Percentiles rank a stretch among this genome's conserved stretches.
Evolutionary conservation across 2,797 vertebrate species (phyloP).

Genomic region (Cephalopachus bancanus): DNA sequence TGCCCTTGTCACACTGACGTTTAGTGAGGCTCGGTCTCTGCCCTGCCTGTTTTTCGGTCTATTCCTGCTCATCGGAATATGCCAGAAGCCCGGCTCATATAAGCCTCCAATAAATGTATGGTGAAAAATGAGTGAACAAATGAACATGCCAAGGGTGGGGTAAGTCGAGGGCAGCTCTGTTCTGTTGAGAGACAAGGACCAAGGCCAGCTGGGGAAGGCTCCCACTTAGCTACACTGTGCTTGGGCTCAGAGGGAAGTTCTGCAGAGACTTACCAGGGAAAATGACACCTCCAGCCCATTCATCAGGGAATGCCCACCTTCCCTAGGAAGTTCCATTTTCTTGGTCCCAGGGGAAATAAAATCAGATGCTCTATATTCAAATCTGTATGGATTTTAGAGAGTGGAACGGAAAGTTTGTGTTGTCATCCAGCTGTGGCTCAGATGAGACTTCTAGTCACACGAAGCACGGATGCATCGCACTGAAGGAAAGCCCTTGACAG

Average conservation of each 20-base stretch:
- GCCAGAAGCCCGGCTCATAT: background rate
- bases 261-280: background rate
- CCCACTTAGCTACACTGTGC: background rate
- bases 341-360: background rate
- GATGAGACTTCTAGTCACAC: background rate
- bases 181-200: background rate
- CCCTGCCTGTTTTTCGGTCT: background rate
- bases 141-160: accelerated
- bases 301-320: background rate
- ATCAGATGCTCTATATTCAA: constrained; percentile 62
- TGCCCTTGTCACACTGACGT: background rate
- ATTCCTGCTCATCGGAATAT: accelerated
- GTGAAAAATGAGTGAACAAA: background rate
- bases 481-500: background rate
- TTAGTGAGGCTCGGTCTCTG: background rate
- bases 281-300: background rate
- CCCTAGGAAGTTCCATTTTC: background rate
- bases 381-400: constrained; percentile 56
- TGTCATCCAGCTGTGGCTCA: background rate
- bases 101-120: background rate
- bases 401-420: background rate
- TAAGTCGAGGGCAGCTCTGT: background rate
- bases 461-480: background rate
- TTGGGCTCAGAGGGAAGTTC: background rate
- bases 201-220: background rate